Evolutionary conservation across 92 coral and sea anemone species (phyloP), one percentile per base, ranked within the genome.

Genomic region (Paragorgia papillata): DNA sequence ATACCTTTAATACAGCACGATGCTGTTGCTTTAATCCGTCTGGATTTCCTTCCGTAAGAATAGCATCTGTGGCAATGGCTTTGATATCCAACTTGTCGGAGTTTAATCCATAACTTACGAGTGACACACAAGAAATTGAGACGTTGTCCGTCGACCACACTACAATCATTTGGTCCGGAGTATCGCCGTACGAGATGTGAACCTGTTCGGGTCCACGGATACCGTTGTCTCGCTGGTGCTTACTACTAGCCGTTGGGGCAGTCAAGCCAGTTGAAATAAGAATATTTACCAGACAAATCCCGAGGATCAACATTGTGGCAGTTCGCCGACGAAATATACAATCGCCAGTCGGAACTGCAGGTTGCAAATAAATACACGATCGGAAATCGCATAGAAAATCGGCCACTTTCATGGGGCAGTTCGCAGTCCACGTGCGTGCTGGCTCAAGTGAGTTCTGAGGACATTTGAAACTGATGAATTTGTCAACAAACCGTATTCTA

Each of bases 41-140:
- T n/a, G 94, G 94, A 64, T 89, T 89, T 6, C 94, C 94, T 33
- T 86, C 90, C 0, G 90, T 89, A 22, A 89, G 88, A 22, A 74
- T 53, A 10, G 85, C 90, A 65, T 83, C 76, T 28, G 66, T 63
- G 5, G 88, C 94, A 14, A 25, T 57, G 7, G 79, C 94, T 57
- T 74, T 67, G 50, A 61, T 56, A 37, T 88, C 66, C 25, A 79
- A 89, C 48, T 86, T 86, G 48, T 67, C 50, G 10, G 88, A 80
- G 15, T 81, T 85, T 15, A 75, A 54, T n/a, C 94, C 90, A 65
- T 86, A 89, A 17, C 51, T 85, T 31, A 89, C 94, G 18, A 64
- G 15, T n/a, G 94, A 89, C 30, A 83, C 68, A 44, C 67, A 69
- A 26, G 82, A 55, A 51, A 57, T 80, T 24, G 70, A 43, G 8